These are phyloP conservation scores for Aphis gossypii DNA, from an alignment of 1,140 invertebrate genomes.

Conservation along the genomic window DNA sequence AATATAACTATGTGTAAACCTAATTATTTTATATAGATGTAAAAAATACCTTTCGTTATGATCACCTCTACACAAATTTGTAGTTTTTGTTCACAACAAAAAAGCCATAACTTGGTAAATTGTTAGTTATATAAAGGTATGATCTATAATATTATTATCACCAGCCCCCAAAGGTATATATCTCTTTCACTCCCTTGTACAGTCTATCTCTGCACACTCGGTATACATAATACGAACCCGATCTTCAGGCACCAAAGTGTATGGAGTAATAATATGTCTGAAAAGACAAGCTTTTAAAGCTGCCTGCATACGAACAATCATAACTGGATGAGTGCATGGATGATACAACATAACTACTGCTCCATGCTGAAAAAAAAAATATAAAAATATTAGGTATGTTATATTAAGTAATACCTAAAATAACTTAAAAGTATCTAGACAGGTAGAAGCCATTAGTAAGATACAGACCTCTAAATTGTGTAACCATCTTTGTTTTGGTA, in stretches of 20 bases:
- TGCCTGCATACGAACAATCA: constrained; percentile 72
- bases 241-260: constrained; percentile 69
- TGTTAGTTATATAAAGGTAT: background rate
- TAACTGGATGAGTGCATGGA: constrained; percentile 78
- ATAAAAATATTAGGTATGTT: background rate
- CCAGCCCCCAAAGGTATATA: background rate
- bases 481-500: constrained; percentile 84
- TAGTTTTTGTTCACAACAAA: background rate
- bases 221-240: constrained; percentile 67
- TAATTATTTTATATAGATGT: too few relatives aligned
- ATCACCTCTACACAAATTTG: background rate
- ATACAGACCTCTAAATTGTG: constrained; percentile 78
- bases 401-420: background rate
- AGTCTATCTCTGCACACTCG: background rate
- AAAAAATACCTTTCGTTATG: background rate
- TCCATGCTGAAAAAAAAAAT: constrained; percentile 72
- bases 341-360: constrained; percentile 86
- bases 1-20: too few relatives aligned
- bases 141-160: too few relatives aligned
- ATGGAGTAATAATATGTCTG: constrained; percentile 83
- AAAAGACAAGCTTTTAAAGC: constrained; percentile 77
- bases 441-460: background rate
- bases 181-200: background rate
- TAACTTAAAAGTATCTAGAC: background rate
- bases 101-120: background rate